A percentile compares a stretch with the other conserved stretches of the same genome.
These are phyloP conservation scores for Ridgeia piscesae DNA, from an alignment of 1,140 invertebrate species.

Conservation along the genomic window DNA sequence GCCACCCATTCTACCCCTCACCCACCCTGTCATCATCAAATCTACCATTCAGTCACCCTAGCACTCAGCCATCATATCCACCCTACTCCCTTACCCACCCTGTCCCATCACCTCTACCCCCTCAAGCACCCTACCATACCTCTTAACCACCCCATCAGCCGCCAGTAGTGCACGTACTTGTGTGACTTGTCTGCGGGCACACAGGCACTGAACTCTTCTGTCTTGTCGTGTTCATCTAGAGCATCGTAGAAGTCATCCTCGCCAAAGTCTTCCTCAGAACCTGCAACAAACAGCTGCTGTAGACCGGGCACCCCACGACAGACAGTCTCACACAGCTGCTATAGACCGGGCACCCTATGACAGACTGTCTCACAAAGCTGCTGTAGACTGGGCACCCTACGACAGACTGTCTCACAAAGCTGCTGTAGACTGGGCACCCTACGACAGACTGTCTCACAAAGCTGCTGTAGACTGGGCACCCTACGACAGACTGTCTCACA, in stretches of 20 bases:
- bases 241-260: conserved; percentile 96
- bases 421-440: not conserved
- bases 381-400: not conserved
- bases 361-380: not conserved
- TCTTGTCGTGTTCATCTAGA: conserved; percentile 54
- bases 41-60: not conserved
- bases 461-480: not conserved
- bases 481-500: not conserved
- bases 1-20: no score
- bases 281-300: not conserved
- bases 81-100: not conserved
- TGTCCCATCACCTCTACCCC: no score
- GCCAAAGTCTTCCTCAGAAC: conserved; percentile 68
- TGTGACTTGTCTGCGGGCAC: conserved; percentile 24
- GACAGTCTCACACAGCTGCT: no score
- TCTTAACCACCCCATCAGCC: not conserved
- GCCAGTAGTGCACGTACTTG: conserved; percentile 16
- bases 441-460: not conserved
- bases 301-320: not conserved
- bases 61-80: not conserved
- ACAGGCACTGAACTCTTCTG: conserved; percentile 37
- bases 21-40: not conserved
- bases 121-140: not conserved
- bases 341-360: not conserved
- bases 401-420: not conserved